Evolutionary conservation across 2,113 vertebrate genomes (phyloP), one percentile per base, ranked within the genome.

Genomic region (Oostethus manadensis): DNA sequence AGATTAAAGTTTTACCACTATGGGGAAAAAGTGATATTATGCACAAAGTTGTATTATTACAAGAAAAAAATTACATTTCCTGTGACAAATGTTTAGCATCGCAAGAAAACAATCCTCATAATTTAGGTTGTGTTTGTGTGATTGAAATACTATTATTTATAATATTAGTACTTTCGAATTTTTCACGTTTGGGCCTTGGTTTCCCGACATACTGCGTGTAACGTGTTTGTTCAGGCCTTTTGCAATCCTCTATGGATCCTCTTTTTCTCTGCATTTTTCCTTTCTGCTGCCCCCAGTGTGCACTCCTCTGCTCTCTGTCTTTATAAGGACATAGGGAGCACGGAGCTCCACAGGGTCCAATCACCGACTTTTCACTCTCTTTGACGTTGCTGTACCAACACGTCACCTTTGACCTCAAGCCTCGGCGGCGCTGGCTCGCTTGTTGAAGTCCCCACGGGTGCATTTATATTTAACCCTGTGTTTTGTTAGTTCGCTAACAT

Each of bases 301-400:
- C 57, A 45, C 26, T 62, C n/a, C 18, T 11, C 51, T 29, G 46
- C 56, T 45, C 35, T 72, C 35, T 79, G 63, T 73, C 84, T 85
- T 79, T 86, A 87, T 86, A 87, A 81, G 85, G 87, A 51, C 70
- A 81, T 78, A 66, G 46, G 21, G 77, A 51, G 67, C 64, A 62
- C 35, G 62, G 42, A 13, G 64, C 54, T 80, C 75, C 60, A 35
- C 73, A 57, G 69, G 76, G 77, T 73, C 50, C 29, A 78, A 77
- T 74, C 60, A 35, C 56, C 56, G 64, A 66, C 65, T 77, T 80
- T 78, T 73, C 23, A 64, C 66, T 48, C 63, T 73, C 64, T 78
- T 79, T 73, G 60, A 67, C 0, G 40, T 80, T 78, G 68, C 70
- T 74, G 62, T 58, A 82, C 73, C 69, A 67, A 73, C 78, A 73